These are phyloP conservation scores for Xenopus petersii DNA, from an alignment of 2,797 vertebrate genomes.

Conservation along the genomic window DNA sequence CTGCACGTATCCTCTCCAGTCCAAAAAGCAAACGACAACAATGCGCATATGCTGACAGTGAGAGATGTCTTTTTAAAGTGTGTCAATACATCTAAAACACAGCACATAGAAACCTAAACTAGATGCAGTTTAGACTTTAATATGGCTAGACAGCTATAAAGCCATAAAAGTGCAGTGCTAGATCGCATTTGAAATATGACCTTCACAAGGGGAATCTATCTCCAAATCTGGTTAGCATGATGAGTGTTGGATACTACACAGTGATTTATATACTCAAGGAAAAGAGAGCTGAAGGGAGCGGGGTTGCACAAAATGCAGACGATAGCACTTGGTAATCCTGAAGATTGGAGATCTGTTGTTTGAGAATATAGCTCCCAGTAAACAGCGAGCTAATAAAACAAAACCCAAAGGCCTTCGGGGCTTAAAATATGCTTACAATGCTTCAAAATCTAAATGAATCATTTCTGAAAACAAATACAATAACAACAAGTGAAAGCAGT, in stretches of 20 bases:
- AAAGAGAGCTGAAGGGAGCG: conserved; percentile 15
- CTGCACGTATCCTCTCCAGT: background rate
- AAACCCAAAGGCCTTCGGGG: conserved; percentile 44
- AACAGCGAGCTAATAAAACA: conserved; percentile 47
- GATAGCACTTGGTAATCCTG: conserved; percentile 28
- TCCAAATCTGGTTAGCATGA: conserved; percentile 28
- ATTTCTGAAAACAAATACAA: conserved; percentile 46
- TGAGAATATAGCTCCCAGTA: conserved; percentile 42
- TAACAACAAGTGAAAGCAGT: conserved; percentile 41
- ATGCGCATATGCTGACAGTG: no score
- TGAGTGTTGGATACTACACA: conserved; percentile 8
- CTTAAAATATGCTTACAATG: conserved; percentile 49
- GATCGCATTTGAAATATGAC: conserved; percentile 23
- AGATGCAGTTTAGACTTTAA: background rate
- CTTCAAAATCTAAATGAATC: conserved; percentile 46
- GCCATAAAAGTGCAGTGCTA: conserved; percentile 9
- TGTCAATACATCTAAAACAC: background rate
- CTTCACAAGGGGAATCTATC: conserved; percentile 26
- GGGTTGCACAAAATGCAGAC: conserved; percentile 11
- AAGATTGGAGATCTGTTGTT: conserved; percentile 34
- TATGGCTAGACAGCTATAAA: conserved; percentile 1
- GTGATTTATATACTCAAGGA: conserved; percentile 20
- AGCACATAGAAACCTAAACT: background rate
- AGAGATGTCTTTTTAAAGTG: background rate
- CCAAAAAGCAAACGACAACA: no score